Evolutionary conservation across 2,797 vertebrate species (phyloP).

Genomic region (Tapera naevia): DNA sequence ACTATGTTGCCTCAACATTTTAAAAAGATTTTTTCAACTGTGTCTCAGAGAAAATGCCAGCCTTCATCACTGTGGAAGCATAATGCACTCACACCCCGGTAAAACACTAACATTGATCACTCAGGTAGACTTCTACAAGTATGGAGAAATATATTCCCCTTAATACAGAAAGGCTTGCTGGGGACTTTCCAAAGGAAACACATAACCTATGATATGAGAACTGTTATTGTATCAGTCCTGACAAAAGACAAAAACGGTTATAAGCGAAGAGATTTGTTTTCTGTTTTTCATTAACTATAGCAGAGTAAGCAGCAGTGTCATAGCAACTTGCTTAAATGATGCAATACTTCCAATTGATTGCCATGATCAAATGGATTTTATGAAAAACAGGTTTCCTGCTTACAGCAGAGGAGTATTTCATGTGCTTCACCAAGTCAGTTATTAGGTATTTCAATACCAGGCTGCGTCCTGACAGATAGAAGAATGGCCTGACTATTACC

Average conservation of each 20-base stretch:
- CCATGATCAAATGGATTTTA: not conserved
- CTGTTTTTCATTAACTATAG: not conserved
- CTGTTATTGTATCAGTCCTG: not conserved
- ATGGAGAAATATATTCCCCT: not conserved
- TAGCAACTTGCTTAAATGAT: not conserved
- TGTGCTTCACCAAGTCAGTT: not conserved
- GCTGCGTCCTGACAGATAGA: slow-evolving; percentile 32
- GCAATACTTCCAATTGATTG: not conserved
- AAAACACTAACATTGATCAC: not conserved
- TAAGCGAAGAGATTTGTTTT: not conserved
- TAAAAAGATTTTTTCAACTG: not conserved
- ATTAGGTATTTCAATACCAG: not conserved
- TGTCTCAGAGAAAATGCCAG: not conserved
- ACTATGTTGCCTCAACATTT: not conserved
- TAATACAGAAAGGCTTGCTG: not conserved
- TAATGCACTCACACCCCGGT: not conserved
- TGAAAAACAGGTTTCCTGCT: slow-evolving; percentile 13
- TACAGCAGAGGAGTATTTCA: not conserved
- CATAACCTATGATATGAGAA: not conserved
- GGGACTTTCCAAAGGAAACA: not conserved
- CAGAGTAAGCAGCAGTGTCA: not conserved
- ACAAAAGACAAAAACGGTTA: not conserved
- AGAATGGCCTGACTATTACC: slow-evolving; percentile 25
- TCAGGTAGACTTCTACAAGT: not conserved
- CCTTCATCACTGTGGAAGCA: not conserved